A percentile compares a stretch with the other conserved stretches of the same genome.
These are phyloP conservation scores for Cyrtodaria siliqua DNA, from an alignment of 2,888 invertebrate species.

Conservation along the genomic window DNA sequence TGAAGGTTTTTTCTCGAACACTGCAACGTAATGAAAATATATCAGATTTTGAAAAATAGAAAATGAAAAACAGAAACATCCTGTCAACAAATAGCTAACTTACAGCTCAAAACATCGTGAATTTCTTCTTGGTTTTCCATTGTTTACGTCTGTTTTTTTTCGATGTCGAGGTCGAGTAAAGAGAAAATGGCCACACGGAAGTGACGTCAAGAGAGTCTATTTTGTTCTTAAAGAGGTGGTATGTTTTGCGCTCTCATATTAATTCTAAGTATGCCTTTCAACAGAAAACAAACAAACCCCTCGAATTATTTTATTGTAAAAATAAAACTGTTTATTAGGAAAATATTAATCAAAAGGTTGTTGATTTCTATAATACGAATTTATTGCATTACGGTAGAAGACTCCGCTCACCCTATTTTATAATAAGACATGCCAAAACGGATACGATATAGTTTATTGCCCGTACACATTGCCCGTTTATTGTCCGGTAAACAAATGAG, in stretches of 20 bases:
- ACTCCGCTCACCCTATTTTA: too few relatives aligned
- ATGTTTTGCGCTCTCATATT: too few relatives aligned
- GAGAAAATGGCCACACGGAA: conserved; percentile 35
- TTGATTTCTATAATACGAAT: not conserved
- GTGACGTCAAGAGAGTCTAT: conserved; percentile 49
- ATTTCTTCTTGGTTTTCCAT: conserved; percentile 83
- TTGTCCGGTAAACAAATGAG: too few relatives aligned
- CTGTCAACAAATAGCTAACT: not conserved
- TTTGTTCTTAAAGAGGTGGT: too few relatives aligned
- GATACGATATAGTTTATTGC: too few relatives aligned
- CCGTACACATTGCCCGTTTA: too few relatives aligned
- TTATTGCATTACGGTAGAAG: not conserved
- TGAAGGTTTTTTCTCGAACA: conserved; percentile 89
- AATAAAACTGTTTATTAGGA: too few relatives aligned
- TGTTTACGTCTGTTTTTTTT: conserved; percentile 48
- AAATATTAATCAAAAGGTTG: too few relatives aligned
- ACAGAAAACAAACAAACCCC: too few relatives aligned
- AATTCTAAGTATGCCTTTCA: too few relatives aligned
- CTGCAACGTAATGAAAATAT: conserved; percentile 60
- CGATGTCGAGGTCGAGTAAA: conserved; percentile 20
- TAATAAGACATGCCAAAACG: too few relatives aligned
- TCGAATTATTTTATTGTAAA: too few relatives aligned
- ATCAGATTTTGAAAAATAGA: not conserved
- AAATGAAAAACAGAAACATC: not conserved
- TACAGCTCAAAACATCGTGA: conserved; percentile 74